Evolutionary conservation across 2,797 vertebrate genomes (phyloP).

Genomic region (Acomys russatus): DNA sequence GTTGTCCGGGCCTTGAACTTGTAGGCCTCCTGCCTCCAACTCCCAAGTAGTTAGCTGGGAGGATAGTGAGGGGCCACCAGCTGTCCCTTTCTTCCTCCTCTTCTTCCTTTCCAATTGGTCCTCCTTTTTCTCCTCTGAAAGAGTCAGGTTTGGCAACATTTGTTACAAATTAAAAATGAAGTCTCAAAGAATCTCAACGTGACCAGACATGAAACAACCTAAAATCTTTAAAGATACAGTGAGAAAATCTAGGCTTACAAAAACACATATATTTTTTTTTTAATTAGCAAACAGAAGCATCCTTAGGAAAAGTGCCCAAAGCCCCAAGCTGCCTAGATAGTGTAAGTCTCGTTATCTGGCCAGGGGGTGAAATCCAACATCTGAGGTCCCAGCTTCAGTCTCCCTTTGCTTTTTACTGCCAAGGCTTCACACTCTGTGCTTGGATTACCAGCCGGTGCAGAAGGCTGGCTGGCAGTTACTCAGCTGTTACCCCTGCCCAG

Average conservation of each 20-base stretch:
- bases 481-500: background rate
- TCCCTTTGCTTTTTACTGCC: background rate
- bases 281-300: background rate
- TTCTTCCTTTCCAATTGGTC: background rate
- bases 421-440: background rate
- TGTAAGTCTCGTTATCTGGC: background rate
- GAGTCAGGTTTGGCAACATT: background rate
- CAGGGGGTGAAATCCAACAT: background rate
- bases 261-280: background rate
- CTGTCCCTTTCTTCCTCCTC: background rate
- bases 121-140: background rate
- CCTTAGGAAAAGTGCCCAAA: slow-evolving; percentile 5
- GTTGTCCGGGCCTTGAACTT: background rate
- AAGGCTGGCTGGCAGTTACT: background rate
- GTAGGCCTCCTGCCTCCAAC: background rate
- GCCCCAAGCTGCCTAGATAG: background rate
- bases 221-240: background rate
- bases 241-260: background rate
- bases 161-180: background rate
- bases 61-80: background rate
- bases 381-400: background rate
- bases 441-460: too few species aligned
- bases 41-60: background rate
- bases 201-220: background rate
- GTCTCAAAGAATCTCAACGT: background rate